Conservation (phyloP, 2,113 vertebrate species). For the Tursiops truncatus region DNA sequence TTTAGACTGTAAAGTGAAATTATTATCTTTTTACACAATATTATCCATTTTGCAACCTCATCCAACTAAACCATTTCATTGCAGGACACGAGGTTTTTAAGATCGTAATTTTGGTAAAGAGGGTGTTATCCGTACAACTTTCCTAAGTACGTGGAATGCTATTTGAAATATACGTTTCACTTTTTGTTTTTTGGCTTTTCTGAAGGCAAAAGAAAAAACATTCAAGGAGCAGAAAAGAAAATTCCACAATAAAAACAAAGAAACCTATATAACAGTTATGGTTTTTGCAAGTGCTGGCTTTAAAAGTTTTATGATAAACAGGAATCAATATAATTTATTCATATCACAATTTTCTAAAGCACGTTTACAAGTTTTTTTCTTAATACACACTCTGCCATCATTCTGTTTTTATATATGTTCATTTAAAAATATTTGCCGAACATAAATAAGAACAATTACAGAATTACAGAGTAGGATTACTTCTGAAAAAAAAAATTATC, state of each 20-base stretch:
- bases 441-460: conserved; percentile 85
- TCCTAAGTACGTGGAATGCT: not conserved
- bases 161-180: conserved; percentile 45
- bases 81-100: conserved; percentile 18
- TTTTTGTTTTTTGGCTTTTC: not conserved
- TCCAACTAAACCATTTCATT: conserved; percentile 21
- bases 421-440: conserved; percentile 80
- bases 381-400: conserved; percentile 79
- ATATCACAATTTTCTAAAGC: conserved; percentile 80
- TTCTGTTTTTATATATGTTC: conserved; percentile 79
- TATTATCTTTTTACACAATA: not conserved
- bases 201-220: conserved; percentile 3
- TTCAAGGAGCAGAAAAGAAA: not conserved
- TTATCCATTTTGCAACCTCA: not conserved
- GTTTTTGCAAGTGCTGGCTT: conserved; percentile 76
- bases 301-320: conserved; percentile 82
- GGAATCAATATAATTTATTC: conserved; percentile 82
- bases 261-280: conserved; percentile 66
- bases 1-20: conserved; percentile 43
- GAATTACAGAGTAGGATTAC: conserved; percentile 83
- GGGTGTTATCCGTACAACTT: conserved; percentile 15
- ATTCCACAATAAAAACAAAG: conserved; percentile 36
- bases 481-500: conserved; percentile 64
- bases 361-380: conserved; percentile 71
- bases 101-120: conserved; percentile 36